Percentiles rank a stretch among this genome's conserved stretches.
Conservation (phyloP, 2,888 invertebrate genomes). For the Epinotia bilunana region DNA sequence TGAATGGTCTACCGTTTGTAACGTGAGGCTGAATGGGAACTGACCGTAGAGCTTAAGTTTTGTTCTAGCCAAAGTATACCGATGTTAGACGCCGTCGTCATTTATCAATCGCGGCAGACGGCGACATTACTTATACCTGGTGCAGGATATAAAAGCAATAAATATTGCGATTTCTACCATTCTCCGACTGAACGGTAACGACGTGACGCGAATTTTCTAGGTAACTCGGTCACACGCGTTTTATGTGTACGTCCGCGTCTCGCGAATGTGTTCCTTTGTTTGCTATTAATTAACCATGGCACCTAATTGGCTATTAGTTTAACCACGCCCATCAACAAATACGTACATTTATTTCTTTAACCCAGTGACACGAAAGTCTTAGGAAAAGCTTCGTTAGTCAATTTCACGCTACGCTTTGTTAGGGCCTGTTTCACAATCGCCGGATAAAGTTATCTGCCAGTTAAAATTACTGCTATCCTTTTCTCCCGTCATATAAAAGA, state of each 20-base stretch:
- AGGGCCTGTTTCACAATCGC: no score
- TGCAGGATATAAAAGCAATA: constrained; percentile 44
- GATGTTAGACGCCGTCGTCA: constrained; percentile 25
- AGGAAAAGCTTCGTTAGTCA: not conserved
- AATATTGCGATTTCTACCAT: constrained; percentile 46
- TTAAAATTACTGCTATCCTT: no score
- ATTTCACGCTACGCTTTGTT: not conserved
- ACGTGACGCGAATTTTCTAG: constrained; percentile 43
- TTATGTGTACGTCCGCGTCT: constrained; percentile 27
- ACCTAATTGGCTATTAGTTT: constrained; percentile 39
- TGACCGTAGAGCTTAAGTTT: not conserved
- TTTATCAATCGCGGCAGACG: constrained; percentile 34
- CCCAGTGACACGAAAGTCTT: constrained; percentile 4
- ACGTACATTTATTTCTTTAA: constrained; percentile 17
- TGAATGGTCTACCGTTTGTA: not conserved
- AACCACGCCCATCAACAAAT: constrained; percentile 17
- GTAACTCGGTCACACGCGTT: constrained; percentile 44
- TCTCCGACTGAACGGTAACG: constrained; percentile 25
- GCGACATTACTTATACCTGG: constrained; percentile 35
- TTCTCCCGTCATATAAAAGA: no score
- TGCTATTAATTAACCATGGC: constrained; percentile 37
- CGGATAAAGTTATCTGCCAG: no score
- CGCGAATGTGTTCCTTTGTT: constrained; percentile 38
- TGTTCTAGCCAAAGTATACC: constrained; percentile 5
- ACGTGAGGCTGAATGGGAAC: not conserved